Evolutionary conservation across 2,113 vertebrate genomes (phyloP), one percentile per base, ranked within the genome.

Genomic region (Donacobius atricapilla): DNA sequence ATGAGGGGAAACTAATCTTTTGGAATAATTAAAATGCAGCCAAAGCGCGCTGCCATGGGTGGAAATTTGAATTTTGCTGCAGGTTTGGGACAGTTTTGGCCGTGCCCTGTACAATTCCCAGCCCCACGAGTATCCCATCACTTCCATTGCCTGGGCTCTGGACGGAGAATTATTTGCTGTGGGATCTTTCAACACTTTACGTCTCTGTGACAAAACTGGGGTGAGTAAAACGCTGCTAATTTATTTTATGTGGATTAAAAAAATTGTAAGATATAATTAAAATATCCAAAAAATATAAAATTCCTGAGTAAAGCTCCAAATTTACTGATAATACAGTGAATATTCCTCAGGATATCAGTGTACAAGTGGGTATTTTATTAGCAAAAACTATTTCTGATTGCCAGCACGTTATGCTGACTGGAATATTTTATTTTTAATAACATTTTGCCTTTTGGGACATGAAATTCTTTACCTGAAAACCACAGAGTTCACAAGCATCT

Each of bases 71-170:
- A 2, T 60, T 61, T 54, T 56, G 89, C 37, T 13, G 11, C 90
- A 99, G 99, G 99, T 99, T 1, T 99, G 99, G 99, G 99, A 99
- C 97, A 99, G 99, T 95, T 99, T 98, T 48, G 99, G 99, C 6
- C 98, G 98, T 12, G 92, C 94, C 7, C 97, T 99, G 23, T 99
- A 98, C 93, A 98, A 58, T 33, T 99, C 99, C 4, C 97, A 98
- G 30, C 90, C 97, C 57, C 98, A 99, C 8, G 99, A 99, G 45
- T 99, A 99, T 95, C 99, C 99, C 19, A 87, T 99, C 91, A 99
- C 99, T 4, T 98, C 99, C 33, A 87, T 99, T 83, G 98, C 99
- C 96, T 99, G 99, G 99, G 98, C 99, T 80, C 98, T 98, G 54
- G 98, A 99, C 93, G 99, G 99, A 33, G 98, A 99, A 75, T 89